phyloP scores from a whole-genome alignment of 2,888 invertebrate species.

The Apantesis nais region DNA sequence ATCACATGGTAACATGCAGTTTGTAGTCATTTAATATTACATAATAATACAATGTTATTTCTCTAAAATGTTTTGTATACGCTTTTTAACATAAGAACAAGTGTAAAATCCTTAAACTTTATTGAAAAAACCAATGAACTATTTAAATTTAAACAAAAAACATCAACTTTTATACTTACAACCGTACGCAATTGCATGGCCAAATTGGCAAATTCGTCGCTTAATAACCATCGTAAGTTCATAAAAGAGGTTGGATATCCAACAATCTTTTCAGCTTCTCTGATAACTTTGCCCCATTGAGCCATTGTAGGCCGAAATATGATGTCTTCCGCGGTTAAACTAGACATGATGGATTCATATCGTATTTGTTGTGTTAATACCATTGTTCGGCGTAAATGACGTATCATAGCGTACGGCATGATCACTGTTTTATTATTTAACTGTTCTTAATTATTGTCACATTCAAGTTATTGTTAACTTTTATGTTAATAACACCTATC shows the following conservation, averaged over 20 bases:
- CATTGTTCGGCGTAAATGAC: constrained; percentile 72
- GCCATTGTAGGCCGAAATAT: constrained; percentile 76
- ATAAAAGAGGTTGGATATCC: constrained; percentile 87
- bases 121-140: not conserved
- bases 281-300: constrained; percentile 76
- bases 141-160: not conserved
- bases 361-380: constrained; percentile 70
- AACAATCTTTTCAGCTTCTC: constrained; percentile 82
- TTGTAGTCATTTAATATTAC: constrained; percentile 47
- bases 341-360: constrained; percentile 74
- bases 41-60: constrained; percentile 39
- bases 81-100: not conserved
- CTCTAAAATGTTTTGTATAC: not conserved
- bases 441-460: constrained; percentile 46
- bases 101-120: not conserved
- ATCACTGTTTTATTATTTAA: constrained; percentile 39
- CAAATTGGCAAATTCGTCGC: constrained; percentile 87
- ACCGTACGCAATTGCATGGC: constrained; percentile 83
- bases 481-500: constrained; percentile 47
- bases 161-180: constrained; percentile 62
- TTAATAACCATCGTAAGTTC: constrained; percentile 86
- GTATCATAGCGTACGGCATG: constrained; percentile 76
- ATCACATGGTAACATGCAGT: constrained; percentile 38
- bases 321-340: constrained; percentile 76
- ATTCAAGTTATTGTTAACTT: constrained; percentile 48